These are phyloP conservation scores for Lichenostomus cassidix DNA, from an alignment of 2,113 vertebrate species.

Conservation along the genomic window DNA sequence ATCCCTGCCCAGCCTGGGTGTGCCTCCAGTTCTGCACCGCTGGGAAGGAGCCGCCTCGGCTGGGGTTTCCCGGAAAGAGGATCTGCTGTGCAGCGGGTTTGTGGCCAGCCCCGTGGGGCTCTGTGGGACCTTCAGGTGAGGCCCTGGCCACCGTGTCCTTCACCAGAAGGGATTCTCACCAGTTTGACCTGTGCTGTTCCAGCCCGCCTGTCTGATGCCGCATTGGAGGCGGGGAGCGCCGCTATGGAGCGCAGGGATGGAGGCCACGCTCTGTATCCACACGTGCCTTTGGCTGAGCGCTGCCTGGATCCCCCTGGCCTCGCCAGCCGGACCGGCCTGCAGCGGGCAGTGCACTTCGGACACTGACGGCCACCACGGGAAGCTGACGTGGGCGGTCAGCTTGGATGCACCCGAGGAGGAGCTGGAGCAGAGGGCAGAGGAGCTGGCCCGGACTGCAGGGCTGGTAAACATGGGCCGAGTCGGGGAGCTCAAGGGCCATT, in stretches of 20 bases:
- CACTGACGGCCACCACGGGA: background rate
- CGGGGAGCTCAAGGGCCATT: conserved; percentile 89
- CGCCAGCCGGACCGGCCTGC: background rate
- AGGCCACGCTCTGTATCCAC: conserved; percentile 37
- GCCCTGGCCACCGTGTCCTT: accelerated
- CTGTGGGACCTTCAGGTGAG: background rate
- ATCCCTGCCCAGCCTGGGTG: background rate
- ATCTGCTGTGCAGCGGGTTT: background rate
- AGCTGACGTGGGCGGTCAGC: conserved; percentile 86
- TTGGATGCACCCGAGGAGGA: conserved; percentile 54
- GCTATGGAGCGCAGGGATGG: conserved; percentile 64
- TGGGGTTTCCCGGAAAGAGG: accelerated
- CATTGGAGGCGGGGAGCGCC: conserved; percentile 58
- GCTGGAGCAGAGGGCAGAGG: conserved; percentile 73
- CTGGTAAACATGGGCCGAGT: conserved; percentile 89
- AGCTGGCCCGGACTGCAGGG: conserved; percentile 80
- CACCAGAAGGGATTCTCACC: accelerated
- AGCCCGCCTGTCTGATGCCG: conserved; percentile 76
- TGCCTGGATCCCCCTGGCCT: conserved; percentile 36
- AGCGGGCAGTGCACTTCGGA: background rate
- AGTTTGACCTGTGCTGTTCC: accelerated
- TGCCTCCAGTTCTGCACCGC: accelerated
- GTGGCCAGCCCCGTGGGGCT: accelerated
- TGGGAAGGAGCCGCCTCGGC: background rate
- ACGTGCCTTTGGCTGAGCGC: conserved; percentile 64